A percentile compares a stretch with the other conserved stretches of the same genome.
Evolutionary conservation across 2,888 invertebrate species (phyloP).

Genomic region (Lissocephala sabroskyi): DNA sequence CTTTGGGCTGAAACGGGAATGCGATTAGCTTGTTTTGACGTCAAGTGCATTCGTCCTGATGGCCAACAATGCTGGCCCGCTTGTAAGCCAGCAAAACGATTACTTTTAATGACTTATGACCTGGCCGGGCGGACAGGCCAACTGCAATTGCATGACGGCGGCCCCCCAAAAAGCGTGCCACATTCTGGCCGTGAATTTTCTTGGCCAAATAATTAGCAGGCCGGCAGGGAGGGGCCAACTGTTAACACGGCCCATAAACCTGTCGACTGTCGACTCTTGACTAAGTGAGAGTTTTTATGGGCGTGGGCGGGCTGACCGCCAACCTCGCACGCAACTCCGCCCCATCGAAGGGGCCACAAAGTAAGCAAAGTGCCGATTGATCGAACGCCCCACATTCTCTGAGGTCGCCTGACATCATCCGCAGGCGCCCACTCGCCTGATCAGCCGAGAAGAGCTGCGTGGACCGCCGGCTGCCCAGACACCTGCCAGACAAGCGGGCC

Average conservation of each 20-base stretch:
- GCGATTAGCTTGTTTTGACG: conserved; percentile 1
- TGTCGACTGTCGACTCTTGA: conserved; percentile 14
- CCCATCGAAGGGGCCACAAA: no score
- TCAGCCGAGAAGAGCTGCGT: no score
- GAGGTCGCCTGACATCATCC: no score
- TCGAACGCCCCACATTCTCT: no score
- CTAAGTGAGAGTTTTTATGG: no score
- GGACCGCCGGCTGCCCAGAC: no score
- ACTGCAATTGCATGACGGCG: conserved; percentile 34
- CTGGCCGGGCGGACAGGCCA: no score
- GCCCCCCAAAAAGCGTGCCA: conserved; percentile 1
- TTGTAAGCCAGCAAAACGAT: conserved; percentile 59
- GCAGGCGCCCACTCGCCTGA: no score
- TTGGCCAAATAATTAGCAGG: not conserved
- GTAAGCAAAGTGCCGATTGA: no score
- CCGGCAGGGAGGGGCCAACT: conserved; percentile 4
- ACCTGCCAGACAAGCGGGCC: no score
- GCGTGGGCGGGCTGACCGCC: conserved; percentile 4
- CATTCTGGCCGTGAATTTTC: conserved; percentile 2
- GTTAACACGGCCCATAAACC: conserved; percentile 30
- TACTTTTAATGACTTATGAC: conserved; percentile 58
- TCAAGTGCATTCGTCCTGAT: conserved; percentile 39
- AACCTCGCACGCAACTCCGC: conserved; percentile 50
- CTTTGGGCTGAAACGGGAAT: not conserved
- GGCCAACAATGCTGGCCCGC: conserved; percentile 49